phyloP scores from a whole-genome alignment of 2,113 vertebrate genomes.

The Bambusicola thoracicus region DNA sequence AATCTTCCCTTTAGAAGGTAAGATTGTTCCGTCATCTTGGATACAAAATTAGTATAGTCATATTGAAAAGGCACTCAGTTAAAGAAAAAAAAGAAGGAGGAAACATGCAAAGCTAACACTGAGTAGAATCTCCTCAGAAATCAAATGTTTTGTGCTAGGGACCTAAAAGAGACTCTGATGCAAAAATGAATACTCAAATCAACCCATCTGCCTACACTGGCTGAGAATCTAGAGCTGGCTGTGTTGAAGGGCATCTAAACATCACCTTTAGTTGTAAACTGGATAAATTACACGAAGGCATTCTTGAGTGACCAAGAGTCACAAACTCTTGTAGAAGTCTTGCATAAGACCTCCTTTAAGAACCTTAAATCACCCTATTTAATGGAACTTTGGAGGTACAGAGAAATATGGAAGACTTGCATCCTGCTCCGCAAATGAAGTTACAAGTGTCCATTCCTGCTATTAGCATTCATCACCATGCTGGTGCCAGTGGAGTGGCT shows the following conservation, averaged over 20 bases:
- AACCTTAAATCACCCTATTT: background rate
- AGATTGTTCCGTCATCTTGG: background rate
- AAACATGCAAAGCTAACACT: background rate
- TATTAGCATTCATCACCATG: background rate
- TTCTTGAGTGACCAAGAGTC: background rate
- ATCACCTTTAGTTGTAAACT: background rate
- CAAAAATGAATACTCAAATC: background rate
- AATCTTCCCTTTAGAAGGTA: background rate
- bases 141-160: background rate
- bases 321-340: background rate
- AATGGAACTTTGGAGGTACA: background rate
- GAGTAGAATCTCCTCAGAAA: background rate
- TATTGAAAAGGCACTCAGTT: background rate
- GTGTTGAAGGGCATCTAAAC: background rate
- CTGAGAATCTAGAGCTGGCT: background rate
- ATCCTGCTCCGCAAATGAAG: background rate
- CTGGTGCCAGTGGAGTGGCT: fast-evolving
- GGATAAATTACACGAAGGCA: background rate
- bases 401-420: fast-evolving
- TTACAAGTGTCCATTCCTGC: fast-evolving
- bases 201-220: background rate
- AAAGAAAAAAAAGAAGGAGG: too few species aligned
- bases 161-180: background rate
- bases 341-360: background rate
- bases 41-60: background rate